Conservation (phyloP, 2,797 vertebrate species). For the Hypotaenidia okinawae region DNA sequence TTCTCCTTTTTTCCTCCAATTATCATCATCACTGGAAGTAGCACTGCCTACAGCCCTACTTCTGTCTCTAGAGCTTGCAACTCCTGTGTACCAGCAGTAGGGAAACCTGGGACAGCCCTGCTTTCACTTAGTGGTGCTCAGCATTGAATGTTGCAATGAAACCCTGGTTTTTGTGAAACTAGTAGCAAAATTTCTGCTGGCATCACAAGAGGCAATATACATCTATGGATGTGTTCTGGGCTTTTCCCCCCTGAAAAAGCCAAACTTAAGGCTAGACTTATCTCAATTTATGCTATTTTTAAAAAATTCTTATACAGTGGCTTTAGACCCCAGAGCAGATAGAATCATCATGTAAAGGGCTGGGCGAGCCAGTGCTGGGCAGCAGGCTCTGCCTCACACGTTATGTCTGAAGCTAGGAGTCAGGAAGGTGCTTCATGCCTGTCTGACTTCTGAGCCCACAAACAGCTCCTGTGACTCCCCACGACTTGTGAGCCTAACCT, state of each 20-base stretch:
- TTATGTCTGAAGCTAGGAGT: background rate
- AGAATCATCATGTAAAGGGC: background rate
- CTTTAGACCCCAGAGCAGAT: background rate
- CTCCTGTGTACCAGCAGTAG: background rate
- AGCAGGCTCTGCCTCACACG: background rate
- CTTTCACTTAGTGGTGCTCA: background rate
- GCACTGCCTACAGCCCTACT: background rate
- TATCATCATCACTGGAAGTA: background rate
- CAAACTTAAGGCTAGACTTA: background rate
- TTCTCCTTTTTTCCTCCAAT: background rate
- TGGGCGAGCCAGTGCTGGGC: background rate
- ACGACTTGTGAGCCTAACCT: background rate
- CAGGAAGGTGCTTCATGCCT: background rate
- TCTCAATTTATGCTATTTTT: background rate
- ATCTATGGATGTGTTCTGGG: background rate
- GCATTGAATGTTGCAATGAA: background rate
- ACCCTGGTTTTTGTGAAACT: background rate
- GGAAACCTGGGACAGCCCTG: background rate
- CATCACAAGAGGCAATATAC: background rate
- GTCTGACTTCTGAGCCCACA: background rate
- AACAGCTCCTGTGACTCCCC: slow-evolving; percentile 10
- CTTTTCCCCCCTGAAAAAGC: background rate
- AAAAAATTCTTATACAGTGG: background rate
- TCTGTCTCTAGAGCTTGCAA: background rate
- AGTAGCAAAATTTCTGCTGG: background rate